Percentiles rank a stretch among this genome's conserved stretches.
Conservation (phyloP, 2,888 invertebrate species). For the Agelastica alni region DNA sequence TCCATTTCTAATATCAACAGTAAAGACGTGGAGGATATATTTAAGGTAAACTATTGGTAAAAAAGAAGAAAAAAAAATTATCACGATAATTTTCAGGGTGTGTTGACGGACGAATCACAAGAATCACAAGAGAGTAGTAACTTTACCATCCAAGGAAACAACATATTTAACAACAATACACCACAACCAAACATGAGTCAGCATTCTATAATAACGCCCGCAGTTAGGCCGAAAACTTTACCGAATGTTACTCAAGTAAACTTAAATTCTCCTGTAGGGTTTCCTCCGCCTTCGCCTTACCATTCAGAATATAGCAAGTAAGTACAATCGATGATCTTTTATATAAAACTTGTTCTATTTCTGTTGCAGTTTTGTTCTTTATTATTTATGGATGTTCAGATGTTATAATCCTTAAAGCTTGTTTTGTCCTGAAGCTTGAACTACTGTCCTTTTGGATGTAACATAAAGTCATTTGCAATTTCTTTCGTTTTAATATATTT, state of each 20-base stretch:
- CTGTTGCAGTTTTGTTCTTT: too few species aligned
- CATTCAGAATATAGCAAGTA: constrained; percentile 83
- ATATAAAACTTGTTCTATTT: too few species aligned
- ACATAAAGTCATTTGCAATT: too few species aligned
- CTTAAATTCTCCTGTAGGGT: constrained; percentile 71
- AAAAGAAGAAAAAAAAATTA: not conserved
- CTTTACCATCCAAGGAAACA: constrained; percentile 49
- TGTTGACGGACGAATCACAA: constrained; percentile 81
- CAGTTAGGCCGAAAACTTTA: constrained; percentile 57
- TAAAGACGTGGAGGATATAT: constrained; percentile 89
- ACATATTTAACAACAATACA: constrained; percentile 23
- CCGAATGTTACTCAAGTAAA: constrained; percentile 59
- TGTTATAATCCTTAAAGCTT: too few species aligned
- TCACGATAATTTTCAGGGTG: constrained; percentile 59
- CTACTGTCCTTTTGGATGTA: too few species aligned
- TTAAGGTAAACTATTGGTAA: constrained; percentile 67
- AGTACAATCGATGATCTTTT: too few species aligned
- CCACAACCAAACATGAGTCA: constrained; percentile 33
- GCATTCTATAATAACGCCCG: constrained; percentile 36
- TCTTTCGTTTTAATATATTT: too few species aligned
- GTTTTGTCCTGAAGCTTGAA: too few species aligned
- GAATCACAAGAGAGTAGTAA: constrained; percentile 76
- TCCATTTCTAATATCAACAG: constrained; percentile 87
- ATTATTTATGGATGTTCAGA: too few species aligned
- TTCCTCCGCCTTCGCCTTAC: constrained; percentile 76